Evolutionary conservation across 2,113 vertebrate genomes (phyloP).

Genomic region (Mormyrus lacerda): DNA sequence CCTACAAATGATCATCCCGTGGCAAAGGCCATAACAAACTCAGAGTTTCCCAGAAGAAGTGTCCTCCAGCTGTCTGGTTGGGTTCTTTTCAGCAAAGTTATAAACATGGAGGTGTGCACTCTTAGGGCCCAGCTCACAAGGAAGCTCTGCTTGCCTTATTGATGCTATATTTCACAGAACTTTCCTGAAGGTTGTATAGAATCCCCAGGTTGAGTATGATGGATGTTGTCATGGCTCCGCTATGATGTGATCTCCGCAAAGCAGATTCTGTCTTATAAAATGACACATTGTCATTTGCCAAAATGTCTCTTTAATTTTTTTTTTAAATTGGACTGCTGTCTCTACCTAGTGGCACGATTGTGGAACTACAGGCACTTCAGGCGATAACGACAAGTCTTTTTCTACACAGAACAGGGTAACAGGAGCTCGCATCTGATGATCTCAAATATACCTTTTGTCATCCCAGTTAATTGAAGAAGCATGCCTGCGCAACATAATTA

Average conservation of each 20-base stretch:
- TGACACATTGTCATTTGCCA: background rate
- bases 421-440: background rate
- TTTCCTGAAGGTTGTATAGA: background rate
- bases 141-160: background rate
- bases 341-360: conserved; percentile 9
- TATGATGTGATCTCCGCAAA: background rate
- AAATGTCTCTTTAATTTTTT: background rate
- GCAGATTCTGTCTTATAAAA: background rate
- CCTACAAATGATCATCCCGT: background rate
- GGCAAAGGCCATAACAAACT: background rate
- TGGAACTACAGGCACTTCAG: background rate
- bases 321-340: background rate
- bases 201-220: background rate
- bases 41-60: background rate
- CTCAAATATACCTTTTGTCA: conserved; percentile 2
- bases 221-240: background rate
- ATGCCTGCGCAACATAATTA: background rate
- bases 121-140: background rate
- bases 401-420: background rate
- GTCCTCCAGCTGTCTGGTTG: background rate
- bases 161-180: background rate
- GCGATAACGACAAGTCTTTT: background rate
- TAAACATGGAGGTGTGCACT: background rate
- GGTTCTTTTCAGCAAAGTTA: background rate
- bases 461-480: background rate